Conservation (phyloP, 2,113 vertebrate species). For the Lasiurus cinereus region DNA sequence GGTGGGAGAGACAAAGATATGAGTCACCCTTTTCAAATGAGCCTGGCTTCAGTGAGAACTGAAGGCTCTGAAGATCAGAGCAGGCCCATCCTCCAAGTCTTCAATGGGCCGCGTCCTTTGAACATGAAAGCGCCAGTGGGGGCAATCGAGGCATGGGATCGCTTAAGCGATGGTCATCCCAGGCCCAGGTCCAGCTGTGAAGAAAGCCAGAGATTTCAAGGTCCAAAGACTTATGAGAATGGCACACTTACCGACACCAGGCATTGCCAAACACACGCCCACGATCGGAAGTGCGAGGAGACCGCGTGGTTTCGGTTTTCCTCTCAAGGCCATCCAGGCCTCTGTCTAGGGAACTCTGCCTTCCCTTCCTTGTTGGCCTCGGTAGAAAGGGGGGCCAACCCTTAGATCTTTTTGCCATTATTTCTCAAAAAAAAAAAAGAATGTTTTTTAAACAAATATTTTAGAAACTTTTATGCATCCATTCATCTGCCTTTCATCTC, state of each 20-base stretch:
- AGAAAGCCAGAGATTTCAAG: conserved; percentile 85
- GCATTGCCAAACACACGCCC: conserved; percentile 68
- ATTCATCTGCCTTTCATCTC: not conserved
- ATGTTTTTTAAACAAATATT: not conserved
- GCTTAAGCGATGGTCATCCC: conserved; percentile 82
- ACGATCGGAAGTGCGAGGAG: not conserved
- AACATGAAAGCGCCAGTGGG: conserved; percentile 87
- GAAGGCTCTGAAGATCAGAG: conserved; percentile 86
- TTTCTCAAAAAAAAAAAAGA: not conserved
- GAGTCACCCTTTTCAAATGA: conserved; percentile 77
- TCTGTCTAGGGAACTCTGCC: not conserved
- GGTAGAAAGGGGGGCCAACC: not conserved
- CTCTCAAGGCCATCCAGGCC: not conserved
- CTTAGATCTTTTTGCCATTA: not conserved
- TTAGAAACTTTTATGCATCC: not conserved
- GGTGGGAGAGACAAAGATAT: conserved; percentile 62
- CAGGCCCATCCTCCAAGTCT: conserved; percentile 83
- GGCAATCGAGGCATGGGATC: conserved; percentile 82
- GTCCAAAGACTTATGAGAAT: conserved; percentile 59
- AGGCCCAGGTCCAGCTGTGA: conserved; percentile 83
- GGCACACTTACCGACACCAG: conserved; percentile 43
- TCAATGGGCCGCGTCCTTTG: conserved; percentile 86
- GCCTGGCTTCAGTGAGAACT: conserved; percentile 84
- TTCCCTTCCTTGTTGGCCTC: not conserved
- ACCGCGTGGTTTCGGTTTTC: not conserved